Conservation (phyloP, 2,888 invertebrate species). For the Troides helena region DNA sequence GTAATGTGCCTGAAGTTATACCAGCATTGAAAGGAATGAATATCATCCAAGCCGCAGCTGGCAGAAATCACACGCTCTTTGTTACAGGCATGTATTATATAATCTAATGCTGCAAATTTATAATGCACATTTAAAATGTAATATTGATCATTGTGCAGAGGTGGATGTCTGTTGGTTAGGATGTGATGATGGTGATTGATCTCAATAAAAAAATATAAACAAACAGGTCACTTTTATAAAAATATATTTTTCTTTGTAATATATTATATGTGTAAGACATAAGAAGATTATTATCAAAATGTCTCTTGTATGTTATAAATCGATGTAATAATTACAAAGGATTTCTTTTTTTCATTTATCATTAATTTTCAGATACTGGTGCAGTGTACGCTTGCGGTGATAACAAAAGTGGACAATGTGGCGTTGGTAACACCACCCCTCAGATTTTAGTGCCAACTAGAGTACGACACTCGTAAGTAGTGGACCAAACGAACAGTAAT, state of each 20-base stretch:
- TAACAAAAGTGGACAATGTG: slow-evolving; percentile 95
- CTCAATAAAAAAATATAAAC: too few relatives aligned
- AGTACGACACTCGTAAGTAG: slow-evolving; percentile 81
- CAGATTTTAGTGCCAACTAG: slow-evolving; percentile 79
- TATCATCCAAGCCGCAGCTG: slow-evolving; percentile 92
- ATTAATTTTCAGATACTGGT: slow-evolving; percentile 83
- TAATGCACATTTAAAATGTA: too few relatives aligned
- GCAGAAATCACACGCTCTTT: slow-evolving; percentile 92
- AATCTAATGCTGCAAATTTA: too few relatives aligned
- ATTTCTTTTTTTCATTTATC: background rate
- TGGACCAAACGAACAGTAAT: background rate
- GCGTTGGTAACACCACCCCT: slow-evolving; percentile 85
- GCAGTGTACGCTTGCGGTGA: slow-evolving; percentile 94
- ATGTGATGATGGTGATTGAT: too few relatives aligned
- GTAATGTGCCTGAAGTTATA: slow-evolving; percentile 88
- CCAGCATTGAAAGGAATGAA: slow-evolving; percentile 87
- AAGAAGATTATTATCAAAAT: too few relatives aligned
- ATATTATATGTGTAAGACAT: too few relatives aligned
- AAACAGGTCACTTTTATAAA: too few relatives aligned
- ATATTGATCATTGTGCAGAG: too few relatives aligned
- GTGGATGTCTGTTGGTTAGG: too few relatives aligned
- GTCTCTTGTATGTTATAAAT: too few relatives aligned
- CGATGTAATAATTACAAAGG: too few relatives aligned
- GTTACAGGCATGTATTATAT: slow-evolving; percentile 82
- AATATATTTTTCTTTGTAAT: too few relatives aligned